Conservation (phyloP, 2,113 vertebrate species). For the Haemorhous mexicanus region DNA sequence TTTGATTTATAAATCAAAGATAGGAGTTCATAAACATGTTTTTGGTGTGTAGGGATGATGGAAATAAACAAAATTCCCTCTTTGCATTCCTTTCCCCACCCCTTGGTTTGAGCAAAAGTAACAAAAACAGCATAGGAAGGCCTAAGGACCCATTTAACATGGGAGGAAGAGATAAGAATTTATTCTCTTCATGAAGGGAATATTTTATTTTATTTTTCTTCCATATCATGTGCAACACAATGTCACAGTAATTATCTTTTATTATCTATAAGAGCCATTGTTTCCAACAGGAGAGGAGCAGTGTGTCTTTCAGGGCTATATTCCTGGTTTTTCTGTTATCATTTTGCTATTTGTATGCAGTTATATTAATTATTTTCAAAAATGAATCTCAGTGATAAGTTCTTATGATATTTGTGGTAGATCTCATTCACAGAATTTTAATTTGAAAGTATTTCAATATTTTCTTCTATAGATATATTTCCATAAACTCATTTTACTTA, state of each 20-base stretch:
- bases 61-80: neutral
- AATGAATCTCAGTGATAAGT: neutral
- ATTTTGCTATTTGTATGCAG: neutral
- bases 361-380: neutral
- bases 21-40: neutral
- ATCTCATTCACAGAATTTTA: neutral
- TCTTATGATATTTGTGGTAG: neutral
- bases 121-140: neutral
- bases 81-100: accelerated
- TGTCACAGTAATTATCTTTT: neutral
- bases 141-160: neutral
- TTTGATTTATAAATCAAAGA: neutral
- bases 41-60: neutral
- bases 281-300: neutral
- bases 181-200: neutral
- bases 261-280: neutral
- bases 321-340: neutral
- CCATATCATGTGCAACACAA: neutral
- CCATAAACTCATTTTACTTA: neutral
- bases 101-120: neutral
- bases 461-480: neutral
- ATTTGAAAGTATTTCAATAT: neutral
- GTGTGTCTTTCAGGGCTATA: neutral
- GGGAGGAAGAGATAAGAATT: neutral
- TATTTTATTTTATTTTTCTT: neutral